phyloP scores from a whole-genome alignment of 1,140 invertebrate species.

The Drosophila lini region DNA sequence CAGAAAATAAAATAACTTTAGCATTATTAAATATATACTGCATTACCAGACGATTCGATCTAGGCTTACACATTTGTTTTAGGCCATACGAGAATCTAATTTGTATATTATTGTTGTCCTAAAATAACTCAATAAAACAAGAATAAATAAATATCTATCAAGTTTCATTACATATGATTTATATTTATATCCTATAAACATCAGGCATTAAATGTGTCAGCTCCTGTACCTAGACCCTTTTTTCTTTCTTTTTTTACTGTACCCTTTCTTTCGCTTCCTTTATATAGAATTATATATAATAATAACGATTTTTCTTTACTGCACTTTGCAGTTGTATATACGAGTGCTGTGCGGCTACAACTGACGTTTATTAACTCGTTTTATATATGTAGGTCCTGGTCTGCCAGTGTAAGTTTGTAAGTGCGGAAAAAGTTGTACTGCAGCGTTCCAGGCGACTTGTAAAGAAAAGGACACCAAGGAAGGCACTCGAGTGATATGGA shows the following conservation, averaged over 20 bases:
- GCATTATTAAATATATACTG: not conserved
- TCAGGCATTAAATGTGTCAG: no score
- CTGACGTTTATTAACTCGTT: conserved; percentile 70
- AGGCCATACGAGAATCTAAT: not conserved
- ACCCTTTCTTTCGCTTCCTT: not conserved
- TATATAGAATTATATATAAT: conserved; percentile 57
- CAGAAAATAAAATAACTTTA: not conserved
- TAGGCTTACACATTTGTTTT: not conserved
- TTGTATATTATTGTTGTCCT: not conserved
- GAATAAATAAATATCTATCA: not conserved
- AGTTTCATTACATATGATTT: no score
- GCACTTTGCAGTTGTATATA: conserved; percentile 36
- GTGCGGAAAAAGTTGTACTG: conserved; percentile 20
- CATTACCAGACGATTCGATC: not conserved
- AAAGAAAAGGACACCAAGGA: conserved; percentile 12
- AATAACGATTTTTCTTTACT: conserved; percentile 68
- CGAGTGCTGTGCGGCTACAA: conserved; percentile 35
- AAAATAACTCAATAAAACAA: not conserved
- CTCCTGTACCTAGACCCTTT: not conserved
- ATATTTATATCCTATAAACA: not conserved
- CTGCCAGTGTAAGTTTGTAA: conserved; percentile 11
- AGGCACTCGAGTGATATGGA: conserved; percentile 8
- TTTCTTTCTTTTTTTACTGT: not conserved
- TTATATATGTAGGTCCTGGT: conserved; percentile 20
- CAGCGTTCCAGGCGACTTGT: conserved; percentile 33